A percentile compares a stretch with the other conserved stretches of the same genome.
Evolutionary conservation across 1,140 invertebrate species (phyloP).

Genomic region (Habropoda laboriosa): DNA sequence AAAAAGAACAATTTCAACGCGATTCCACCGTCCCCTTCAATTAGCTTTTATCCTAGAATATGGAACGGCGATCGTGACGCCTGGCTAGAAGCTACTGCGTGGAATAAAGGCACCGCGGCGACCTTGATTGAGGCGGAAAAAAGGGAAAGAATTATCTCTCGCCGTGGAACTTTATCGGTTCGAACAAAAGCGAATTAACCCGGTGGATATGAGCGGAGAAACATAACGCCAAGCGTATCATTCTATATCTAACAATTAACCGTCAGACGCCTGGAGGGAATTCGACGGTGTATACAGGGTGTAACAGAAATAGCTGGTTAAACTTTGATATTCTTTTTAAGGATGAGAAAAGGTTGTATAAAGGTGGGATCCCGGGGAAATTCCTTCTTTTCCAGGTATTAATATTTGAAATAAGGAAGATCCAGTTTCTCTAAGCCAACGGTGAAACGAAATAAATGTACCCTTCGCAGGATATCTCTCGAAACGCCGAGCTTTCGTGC

Average conservation of each 20-base stretch:
- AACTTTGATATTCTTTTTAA: too few relatives aligned
- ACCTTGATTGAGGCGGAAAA: conserved; percentile 3
- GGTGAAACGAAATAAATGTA: too few relatives aligned
- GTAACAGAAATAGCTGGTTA: too few relatives aligned
- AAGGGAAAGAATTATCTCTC: conserved; percentile 20
- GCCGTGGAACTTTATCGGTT: background rate
- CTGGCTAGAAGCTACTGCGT: background rate
- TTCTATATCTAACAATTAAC: background rate
- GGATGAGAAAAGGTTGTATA: too few relatives aligned
- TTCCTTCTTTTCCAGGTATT: too few relatives aligned
- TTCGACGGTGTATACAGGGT: background rate
- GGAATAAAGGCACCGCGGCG: background rate
- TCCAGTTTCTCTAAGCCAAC: too few relatives aligned
- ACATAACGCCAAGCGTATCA: background rate
- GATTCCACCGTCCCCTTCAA: conserved; percentile 22
- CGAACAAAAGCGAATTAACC: background rate
- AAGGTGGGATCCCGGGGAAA: too few relatives aligned
- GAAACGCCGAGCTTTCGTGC: too few relatives aligned
- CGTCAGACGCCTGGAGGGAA: background rate
- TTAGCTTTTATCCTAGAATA: conserved; percentile 46
- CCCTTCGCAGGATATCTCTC: too few relatives aligned
- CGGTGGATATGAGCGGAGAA: background rate
- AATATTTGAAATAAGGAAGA: too few relatives aligned
- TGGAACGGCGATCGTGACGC: background rate
- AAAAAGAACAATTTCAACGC: conserved; percentile 19